A percentile compares a stretch with the other conserved stretches of the same genome.
These are phyloP conservation scores for Apamea monoglypha DNA, from an alignment of 2,888 invertebrate species.

Conservation along the genomic window DNA sequence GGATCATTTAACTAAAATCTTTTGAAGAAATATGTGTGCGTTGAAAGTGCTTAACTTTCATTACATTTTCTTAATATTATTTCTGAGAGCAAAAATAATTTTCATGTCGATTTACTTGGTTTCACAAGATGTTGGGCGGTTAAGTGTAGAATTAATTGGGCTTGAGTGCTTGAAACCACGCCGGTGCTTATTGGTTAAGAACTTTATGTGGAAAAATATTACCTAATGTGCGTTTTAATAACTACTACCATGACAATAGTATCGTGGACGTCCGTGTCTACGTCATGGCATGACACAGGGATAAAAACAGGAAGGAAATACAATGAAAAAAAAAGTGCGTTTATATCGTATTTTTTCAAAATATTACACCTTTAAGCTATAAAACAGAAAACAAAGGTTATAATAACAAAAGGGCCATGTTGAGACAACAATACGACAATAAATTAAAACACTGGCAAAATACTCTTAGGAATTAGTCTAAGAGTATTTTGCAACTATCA, in stretches of 20 bases:
- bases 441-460: too few relatives aligned
- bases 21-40: conserved; percentile 50
- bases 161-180: conserved; percentile 30
- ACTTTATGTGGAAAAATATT: conserved; percentile 6
- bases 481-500: neutral
- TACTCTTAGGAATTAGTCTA: too few relatives aligned
- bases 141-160: conserved; percentile 43
- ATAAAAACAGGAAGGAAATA: neutral
- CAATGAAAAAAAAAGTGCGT: too few relatives aligned
- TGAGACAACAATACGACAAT: too few relatives aligned
- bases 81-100: conserved; percentile 26
- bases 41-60: conserved; percentile 40
- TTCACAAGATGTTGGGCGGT: conserved; percentile 29
- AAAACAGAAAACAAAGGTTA: too few relatives aligned
- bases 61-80: conserved; percentile 51
- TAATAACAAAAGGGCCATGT: too few relatives aligned
- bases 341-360: too few relatives aligned
- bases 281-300: neutral
- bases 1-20: conserved; percentile 63
- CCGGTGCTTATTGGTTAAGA: conserved; percentile 14
- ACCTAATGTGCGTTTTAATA: neutral
- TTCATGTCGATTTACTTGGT: conserved; percentile 43
- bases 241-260: neutral
- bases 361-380: too few relatives aligned
- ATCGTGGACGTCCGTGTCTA: neutral